phyloP scores from a whole-genome alignment of 2,888 invertebrate species.

The Drosophila monieri region DNA sequence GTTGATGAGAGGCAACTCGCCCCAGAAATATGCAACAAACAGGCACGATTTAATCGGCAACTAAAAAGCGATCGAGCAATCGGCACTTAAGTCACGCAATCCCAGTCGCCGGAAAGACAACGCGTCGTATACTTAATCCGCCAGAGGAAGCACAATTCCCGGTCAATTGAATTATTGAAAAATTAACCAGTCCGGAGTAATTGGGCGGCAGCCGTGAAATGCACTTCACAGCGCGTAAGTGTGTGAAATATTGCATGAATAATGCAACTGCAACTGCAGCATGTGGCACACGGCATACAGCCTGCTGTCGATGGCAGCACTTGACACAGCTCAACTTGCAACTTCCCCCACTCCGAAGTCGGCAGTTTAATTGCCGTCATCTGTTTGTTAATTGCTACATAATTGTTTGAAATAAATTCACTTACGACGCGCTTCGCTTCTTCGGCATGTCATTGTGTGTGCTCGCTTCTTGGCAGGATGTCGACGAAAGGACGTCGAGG shows the following conservation, averaged over 20 bases:
- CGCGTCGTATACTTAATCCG: conserved; percentile 58
- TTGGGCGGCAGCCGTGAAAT: conserved; percentile 25
- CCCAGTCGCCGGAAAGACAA: conserved; percentile 25
- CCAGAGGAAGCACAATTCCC: conserved; percentile 26
- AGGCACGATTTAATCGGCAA: conserved; percentile 6
- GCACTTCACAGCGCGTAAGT: conserved; percentile 38
- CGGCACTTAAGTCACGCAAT: conserved; percentile 61
- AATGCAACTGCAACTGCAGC: conserved; percentile 43
- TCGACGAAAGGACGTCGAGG: conserved; percentile 24
- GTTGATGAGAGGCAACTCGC: conserved; percentile 11
- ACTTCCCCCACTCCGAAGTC: conserved; percentile 1
- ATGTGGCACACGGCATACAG: conserved; percentile 1
- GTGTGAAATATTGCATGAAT: conserved; percentile 67
- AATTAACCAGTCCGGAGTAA: conserved; percentile 57
- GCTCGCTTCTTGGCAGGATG: conserved; percentile 36
- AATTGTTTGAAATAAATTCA: conserved; percentile 78
- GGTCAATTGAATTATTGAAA: conserved; percentile 74
- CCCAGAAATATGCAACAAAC: conserved; percentile 36
- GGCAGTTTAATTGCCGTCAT: conserved; percentile 72
- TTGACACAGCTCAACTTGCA: conserved; percentile 36
- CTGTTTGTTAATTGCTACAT: conserved; percentile 77
- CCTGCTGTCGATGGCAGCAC: conserved; percentile 13
- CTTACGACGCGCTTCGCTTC: conserved; percentile 42
- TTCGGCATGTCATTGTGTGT: conserved; percentile 4
- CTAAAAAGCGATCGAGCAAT: conserved; percentile 50